phyloP scores from a whole-genome alignment of 2,888 invertebrate genomes.

The Chesias legatella region DNA sequence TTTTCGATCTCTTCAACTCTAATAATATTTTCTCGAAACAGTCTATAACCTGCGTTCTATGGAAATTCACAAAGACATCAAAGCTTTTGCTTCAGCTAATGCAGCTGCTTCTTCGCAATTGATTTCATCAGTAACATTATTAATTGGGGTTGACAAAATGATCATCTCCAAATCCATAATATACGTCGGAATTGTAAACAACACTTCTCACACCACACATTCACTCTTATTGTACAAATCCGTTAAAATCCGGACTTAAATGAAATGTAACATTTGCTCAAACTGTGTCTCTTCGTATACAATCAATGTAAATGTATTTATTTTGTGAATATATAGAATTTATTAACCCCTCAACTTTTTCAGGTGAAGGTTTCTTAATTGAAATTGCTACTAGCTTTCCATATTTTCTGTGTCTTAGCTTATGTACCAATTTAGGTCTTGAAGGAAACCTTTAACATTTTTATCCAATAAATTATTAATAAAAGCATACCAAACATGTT shows the following conservation, averaged over 20 bases:
- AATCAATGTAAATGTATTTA: slow-evolving; percentile 24
- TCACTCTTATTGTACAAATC: slow-evolving; percentile 44
- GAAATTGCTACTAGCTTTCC: slow-evolving; percentile 54
- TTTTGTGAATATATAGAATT: slow-evolving; percentile 30
- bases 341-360: slow-evolving; percentile 54
- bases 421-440: slow-evolving; percentile 58
- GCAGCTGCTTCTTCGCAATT: slow-evolving; percentile 65
- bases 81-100: slow-evolving; percentile 68
- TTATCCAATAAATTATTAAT: not conserved
- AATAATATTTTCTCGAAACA: slow-evolving; percentile 41
- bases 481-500: not conserved
- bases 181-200: slow-evolving; percentile 24
- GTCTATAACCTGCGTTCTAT: slow-evolving; percentile 39
- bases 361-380: slow-evolving; percentile 60
- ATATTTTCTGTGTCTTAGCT: slow-evolving; percentile 66
- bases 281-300: slow-evolving; percentile 9
- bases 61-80: slow-evolving; percentile 19
- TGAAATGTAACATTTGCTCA: slow-evolving; percentile 4
- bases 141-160: slow-evolving; percentile 25
- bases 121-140: slow-evolving; percentile 31
- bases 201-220: slow-evolving; percentile 33
- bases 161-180: slow-evolving; percentile 25
- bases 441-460: slow-evolving; percentile 54
- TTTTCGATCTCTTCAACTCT: slow-evolving; percentile 21
- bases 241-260: slow-evolving; percentile 55